These are phyloP conservation scores for Rissa tridactyla DNA, from an alignment of 2,113 vertebrate genomes.

Conservation along the genomic window DNA sequence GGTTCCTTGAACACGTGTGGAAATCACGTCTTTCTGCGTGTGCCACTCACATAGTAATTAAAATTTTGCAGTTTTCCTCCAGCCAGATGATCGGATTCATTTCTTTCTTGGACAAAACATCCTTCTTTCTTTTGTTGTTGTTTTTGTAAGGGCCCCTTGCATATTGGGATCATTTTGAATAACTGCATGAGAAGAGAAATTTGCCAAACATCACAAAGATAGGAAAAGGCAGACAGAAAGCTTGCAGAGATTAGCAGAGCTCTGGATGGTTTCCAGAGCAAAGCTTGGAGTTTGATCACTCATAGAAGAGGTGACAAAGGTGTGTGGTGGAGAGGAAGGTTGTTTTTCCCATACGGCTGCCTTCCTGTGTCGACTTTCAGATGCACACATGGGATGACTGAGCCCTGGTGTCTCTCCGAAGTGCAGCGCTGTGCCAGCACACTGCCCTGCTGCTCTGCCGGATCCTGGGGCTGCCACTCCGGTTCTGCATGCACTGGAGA, in stretches of 20 bases:
- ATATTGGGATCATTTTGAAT: neutral
- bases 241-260: slow-evolving; percentile 30
- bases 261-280: slow-evolving; percentile 43
- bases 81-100: neutral
- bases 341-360: neutral
- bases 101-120: neutral
- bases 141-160: neutral
- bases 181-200: slow-evolving; percentile 14
- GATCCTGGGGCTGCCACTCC: neutral
- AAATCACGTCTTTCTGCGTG: neutral
- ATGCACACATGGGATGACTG: neutral
- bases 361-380: slow-evolving; percentile 49
- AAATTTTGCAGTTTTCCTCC: neutral
- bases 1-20: neutral
- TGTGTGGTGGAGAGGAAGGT: neutral
- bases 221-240: slow-evolving; percentile 49
- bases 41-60: neutral
- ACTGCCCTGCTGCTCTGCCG: neutral
- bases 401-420: neutral
- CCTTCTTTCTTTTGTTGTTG: neutral
- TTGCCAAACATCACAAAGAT: slow-evolving; percentile 21
- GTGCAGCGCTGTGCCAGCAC: neutral
- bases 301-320: neutral
- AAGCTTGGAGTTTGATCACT: neutral
- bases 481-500: neutral